Conservation (phyloP, 2,113 vertebrate genomes). For the Chaetorhynchus papuensis region DNA sequence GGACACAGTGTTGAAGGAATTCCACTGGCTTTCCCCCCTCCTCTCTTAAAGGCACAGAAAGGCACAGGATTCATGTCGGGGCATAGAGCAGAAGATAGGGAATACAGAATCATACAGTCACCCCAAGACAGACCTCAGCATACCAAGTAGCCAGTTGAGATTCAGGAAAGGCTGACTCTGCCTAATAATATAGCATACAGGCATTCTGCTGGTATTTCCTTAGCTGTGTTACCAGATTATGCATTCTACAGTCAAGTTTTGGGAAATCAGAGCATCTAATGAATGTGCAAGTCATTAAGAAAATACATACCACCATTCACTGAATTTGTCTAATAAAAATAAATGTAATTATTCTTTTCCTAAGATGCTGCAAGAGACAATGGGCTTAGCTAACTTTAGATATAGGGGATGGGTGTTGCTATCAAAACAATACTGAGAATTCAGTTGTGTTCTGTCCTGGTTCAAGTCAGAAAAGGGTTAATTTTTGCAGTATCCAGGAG, state of each 20-base stretch:
- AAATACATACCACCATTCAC: neutral
- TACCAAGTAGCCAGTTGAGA: neutral
- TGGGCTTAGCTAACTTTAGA: neutral
- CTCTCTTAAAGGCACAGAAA: no score
- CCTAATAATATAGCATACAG: neutral
- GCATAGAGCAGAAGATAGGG: no score
- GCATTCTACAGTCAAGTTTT: neutral
- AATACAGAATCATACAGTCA: no score
- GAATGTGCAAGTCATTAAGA: neutral
- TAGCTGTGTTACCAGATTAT: neutral
- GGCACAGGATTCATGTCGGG: no score
- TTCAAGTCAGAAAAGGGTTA: neutral
- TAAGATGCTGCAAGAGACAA: neutral
- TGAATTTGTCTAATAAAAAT: neutral
- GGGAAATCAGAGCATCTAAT: neutral
- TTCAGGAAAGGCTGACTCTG: neutral
- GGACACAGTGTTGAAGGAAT: no score
- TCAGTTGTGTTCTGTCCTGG: neutral
- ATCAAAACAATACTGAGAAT: neutral
- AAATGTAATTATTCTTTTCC: neutral
- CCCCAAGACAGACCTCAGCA: neutral
- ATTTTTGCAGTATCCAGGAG: neutral
- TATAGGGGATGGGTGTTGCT: neutral
- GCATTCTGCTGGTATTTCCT: neutral
- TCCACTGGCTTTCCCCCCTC: no score